Evolutionary conservation across 2,113 vertebrate species (phyloP), one percentile per base, ranked within the genome.

Genomic region (Chloropsis hardwickii): DNA sequence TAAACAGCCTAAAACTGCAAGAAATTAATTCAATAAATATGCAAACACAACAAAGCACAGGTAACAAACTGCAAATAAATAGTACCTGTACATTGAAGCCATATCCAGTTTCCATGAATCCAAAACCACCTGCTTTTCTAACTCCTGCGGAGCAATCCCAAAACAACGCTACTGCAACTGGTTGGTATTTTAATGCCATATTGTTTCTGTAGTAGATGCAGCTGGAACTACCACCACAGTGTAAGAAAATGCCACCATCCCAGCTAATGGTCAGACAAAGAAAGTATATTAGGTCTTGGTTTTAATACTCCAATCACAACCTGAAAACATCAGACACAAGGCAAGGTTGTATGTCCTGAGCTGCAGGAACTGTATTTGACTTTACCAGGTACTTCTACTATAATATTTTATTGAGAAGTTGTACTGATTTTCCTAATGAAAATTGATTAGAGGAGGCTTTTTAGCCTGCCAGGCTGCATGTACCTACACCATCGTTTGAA

Each of bases 61-160:
- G 31, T 57, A 78, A 78, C 11, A 71, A 76, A 28, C 3, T 6
- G 47, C 25, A 73, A 80, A 90, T 33, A 61, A 70, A 62, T 0
- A 90, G n/a, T 37, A 50, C 23, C n/a, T 33, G 15, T 53, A 61
- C 45, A 16, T 3, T 17, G 48, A 50, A 86, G 45, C 7, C 9
- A 39, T 1, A 5, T 27, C 50, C 29, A 14, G 20, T 50, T 86
- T 58, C 82, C 47, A 31, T 3, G 5, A 77, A 83, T 29, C 33
- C 39, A 81, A 94, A 82, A 19, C 29, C 42, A 81, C 31, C 25
- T 62, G 50, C 51, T 94, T 62, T 81, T 67, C 40, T 27, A 92
- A 71, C 53, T 35, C 65, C 60, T 57, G 1, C 1, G 7, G 54
- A 77, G 8, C 25, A 92, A 83, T 50, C 27, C 7, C 13, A 50